phyloP scores from a whole-genome alignment of 2,113 vertebrate species.

The Nesoenas mayeri region DNA sequence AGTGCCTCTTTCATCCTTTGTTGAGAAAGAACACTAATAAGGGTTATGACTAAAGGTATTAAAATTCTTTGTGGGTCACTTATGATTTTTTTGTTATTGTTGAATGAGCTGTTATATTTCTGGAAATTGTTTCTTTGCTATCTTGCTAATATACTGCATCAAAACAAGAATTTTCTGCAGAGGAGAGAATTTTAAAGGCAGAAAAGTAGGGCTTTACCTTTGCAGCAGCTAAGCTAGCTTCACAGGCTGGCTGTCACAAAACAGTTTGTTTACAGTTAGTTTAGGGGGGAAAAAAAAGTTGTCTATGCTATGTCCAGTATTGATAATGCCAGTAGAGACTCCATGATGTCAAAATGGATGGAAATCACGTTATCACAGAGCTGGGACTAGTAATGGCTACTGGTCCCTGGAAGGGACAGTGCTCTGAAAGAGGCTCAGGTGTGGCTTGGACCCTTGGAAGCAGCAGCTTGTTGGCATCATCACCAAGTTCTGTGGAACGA shows the following conservation, averaged over 20 bases:
- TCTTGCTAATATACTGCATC: background rate
- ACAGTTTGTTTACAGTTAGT: background rate
- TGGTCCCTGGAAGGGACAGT: background rate
- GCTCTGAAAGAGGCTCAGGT: background rate
- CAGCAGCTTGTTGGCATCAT: background rate
- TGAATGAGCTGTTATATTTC: background rate
- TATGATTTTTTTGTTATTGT: too few relatives aligned
- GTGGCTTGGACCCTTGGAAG: background rate
- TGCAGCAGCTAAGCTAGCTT: background rate
- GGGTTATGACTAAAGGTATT: background rate
- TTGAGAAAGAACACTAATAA: background rate
- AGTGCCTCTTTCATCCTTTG: background rate
- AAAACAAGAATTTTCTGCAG: background rate
- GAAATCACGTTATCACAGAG: background rate
- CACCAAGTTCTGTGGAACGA: background rate
- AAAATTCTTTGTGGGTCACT: background rate
- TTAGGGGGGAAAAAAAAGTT: background rate
- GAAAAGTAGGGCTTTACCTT: background rate
- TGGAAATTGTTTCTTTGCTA: background rate
- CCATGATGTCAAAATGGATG: background rate
- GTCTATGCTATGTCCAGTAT: background rate
- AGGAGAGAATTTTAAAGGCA: background rate
- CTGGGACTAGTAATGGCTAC: background rate
- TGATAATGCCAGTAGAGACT: background rate
- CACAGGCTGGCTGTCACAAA: background rate